These are phyloP conservation scores for Clarias batrachus DNA, from an alignment of 2,113 vertebrate genomes.

Conservation along the genomic window DNA sequence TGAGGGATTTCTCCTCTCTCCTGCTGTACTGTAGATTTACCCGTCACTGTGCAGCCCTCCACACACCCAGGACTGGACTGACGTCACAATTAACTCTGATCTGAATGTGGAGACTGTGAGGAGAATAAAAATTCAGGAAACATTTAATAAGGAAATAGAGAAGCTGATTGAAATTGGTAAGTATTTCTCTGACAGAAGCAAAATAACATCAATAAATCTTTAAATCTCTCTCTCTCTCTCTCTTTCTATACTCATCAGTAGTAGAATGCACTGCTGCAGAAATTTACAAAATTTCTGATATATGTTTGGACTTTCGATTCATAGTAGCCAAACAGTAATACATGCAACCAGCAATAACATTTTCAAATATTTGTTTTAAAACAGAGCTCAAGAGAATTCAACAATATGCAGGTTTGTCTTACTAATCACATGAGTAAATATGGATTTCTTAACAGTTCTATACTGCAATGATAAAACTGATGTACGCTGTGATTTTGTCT, in stretches of 20 bases:
- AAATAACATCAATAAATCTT: no score
- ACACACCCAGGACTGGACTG: no score
- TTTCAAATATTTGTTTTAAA: no score
- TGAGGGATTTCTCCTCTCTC: conserved; percentile 22
- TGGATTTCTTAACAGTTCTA: not conserved
- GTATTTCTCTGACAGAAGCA: no score
- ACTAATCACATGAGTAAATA: not conserved
- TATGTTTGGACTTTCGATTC: no score
- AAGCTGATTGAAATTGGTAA: no score
- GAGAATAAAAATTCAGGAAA: not conserved
- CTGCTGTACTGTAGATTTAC: conserved; percentile 29
- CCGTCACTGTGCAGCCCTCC: no score
- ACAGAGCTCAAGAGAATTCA: conserved; percentile 9
- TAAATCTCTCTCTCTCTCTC: not conserved
- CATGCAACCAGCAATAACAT: no score
- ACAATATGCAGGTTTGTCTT: not conserved
- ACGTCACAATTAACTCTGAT: not conserved
- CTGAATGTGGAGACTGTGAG: conserved; percentile 2
- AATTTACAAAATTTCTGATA: no score
- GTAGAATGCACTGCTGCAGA: no score
- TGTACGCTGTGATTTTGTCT: not conserved
- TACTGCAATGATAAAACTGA: not conserved
- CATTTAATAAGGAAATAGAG: no score
- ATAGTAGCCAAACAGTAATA: no score
- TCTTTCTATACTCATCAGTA: not conserved